Conservation (phyloP, 2,888 invertebrate genomes). For the Euplagia quadripunctaria region DNA sequence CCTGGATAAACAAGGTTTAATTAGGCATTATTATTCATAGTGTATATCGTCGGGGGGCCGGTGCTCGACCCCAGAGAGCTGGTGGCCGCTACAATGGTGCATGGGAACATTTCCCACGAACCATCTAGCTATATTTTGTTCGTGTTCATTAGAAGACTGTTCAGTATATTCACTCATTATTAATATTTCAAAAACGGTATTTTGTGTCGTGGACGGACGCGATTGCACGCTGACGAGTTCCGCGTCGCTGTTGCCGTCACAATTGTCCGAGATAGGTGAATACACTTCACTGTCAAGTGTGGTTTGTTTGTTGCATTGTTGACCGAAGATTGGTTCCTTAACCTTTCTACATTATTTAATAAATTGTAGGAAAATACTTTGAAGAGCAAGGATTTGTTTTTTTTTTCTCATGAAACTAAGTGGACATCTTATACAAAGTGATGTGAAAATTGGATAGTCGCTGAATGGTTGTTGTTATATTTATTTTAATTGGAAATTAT, state of each 20-base stretch:
- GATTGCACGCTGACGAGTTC: constrained; percentile 30
- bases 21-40: constrained; percentile 77
- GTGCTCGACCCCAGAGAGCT: constrained; percentile 70
- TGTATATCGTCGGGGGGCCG: constrained; percentile 57
- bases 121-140: constrained; percentile 63
- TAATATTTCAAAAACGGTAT: constrained; percentile 84
- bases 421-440: neutral
- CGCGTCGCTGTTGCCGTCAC: constrained; percentile 12
- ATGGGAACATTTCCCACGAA: constrained; percentile 72
- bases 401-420: too few species aligned
- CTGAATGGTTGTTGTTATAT: too few species aligned
- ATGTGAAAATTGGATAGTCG: neutral
- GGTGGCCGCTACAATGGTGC: constrained; percentile 59
- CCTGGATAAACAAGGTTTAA: constrained; percentile 79
- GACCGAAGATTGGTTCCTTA: constrained; percentile 12
- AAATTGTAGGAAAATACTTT: neutral
- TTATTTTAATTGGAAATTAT: too few species aligned
- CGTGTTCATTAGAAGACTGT: constrained; percentile 74
- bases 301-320: constrained; percentile 12
- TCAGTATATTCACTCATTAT: constrained; percentile 69
- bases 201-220: constrained; percentile 58
- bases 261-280: constrained; percentile 14
- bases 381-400: neutral
- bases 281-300: neutral
- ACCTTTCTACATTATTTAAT: constrained; percentile 12